These are phyloP conservation scores for Blastobasis adustella DNA, from an alignment of 2,888 invertebrate species.

Conservation along the genomic window DNA sequence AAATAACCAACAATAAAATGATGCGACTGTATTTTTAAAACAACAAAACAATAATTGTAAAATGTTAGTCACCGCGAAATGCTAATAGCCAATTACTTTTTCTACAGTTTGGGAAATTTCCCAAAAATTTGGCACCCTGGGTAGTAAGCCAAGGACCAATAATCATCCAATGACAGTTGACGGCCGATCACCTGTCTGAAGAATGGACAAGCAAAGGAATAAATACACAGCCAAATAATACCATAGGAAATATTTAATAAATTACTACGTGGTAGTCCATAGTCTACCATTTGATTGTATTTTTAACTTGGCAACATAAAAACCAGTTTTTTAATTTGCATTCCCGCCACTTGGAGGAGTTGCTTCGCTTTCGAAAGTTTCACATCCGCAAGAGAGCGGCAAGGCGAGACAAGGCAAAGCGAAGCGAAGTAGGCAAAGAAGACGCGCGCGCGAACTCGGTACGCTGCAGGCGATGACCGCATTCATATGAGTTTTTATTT, in stretches of 20 bases:
- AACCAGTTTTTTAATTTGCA: conserved; percentile 64
- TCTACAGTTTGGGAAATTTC: too few relatives aligned
- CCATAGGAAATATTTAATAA: background rate
- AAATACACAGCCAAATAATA: background rate
- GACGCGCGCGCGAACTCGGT: conserved; percentile 70
- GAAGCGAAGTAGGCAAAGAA: conserved; percentile 61
- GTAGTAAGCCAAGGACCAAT: too few relatives aligned
- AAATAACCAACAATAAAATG: too few relatives aligned
- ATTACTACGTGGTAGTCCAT: background rate
- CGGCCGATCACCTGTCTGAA: too few relatives aligned
- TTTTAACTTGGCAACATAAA: conserved; percentile 33
- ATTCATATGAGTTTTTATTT: conserved; percentile 67
- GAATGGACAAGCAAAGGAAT: too few relatives aligned
- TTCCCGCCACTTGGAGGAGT: conserved; percentile 70
- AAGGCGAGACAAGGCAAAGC: conserved; percentile 42
- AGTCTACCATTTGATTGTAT: background rate
- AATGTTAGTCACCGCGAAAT: too few relatives aligned
- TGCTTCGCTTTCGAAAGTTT: conserved; percentile 72
- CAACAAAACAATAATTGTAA: too few relatives aligned
- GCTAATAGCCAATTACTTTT: too few relatives aligned
- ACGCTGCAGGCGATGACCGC: conserved; percentile 73
- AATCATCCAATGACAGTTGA: too few relatives aligned
- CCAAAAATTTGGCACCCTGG: too few relatives aligned
- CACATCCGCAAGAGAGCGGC: conserved; percentile 74
- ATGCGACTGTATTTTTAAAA: too few relatives aligned